Conservation (phyloP, 2,113 vertebrate genomes). For the Callocephalon fimbriatum region DNA sequence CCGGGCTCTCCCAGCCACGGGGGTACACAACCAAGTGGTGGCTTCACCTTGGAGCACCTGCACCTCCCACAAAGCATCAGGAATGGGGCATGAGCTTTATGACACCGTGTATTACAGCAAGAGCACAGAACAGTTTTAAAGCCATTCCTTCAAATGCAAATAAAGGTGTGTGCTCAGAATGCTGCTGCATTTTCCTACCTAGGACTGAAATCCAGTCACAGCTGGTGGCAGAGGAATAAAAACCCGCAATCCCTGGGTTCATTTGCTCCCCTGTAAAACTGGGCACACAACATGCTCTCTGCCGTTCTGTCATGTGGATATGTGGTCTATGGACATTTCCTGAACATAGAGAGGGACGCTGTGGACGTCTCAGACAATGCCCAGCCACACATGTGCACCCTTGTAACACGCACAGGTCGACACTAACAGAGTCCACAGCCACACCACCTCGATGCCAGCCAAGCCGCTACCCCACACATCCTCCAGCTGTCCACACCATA, state of each 20-base stretch:
- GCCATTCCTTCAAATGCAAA: background rate
- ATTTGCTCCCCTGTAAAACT: background rate
- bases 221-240: background rate
- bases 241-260: background rate
- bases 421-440: background rate
- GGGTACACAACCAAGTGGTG: background rate
- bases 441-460: background rate
- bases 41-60: background rate
- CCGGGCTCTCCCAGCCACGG: background rate
- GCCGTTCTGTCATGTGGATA: background rate
- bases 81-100: background rate
- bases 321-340: background rate
- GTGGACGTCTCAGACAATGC: background rate
- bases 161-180: background rate
- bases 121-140: slow-evolving; percentile 27
- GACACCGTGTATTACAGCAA: background rate
- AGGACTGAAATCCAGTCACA: slow-evolving; percentile 26
- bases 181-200: background rate
- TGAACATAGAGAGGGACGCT: background rate
- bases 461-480: background rate
- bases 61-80: background rate
- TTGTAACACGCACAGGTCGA: background rate
- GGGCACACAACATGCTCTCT: background rate
- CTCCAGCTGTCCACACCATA: background rate
- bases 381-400: background rate